phyloP scores from a whole-genome alignment of 2,797 vertebrate genomes.

The Meriones psammophilus region DNA sequence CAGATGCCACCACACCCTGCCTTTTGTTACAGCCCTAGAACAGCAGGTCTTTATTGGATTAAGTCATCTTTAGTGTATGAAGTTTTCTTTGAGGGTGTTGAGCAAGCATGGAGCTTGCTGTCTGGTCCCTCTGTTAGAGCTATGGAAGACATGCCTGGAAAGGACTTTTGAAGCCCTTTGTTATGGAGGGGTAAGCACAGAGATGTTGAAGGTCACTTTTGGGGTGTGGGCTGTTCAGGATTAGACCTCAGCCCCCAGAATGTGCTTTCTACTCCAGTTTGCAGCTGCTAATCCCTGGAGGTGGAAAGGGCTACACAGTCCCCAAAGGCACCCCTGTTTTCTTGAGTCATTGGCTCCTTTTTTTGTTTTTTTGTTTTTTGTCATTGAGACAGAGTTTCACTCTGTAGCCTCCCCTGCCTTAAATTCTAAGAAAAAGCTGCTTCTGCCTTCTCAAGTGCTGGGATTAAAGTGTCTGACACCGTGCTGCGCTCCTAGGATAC shows the following conservation, averaged over 20 bases:
- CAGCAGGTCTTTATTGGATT: slow-evolving; percentile 14
- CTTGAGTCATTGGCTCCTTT: neutral
- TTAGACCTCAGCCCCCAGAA: slow-evolving; percentile 36
- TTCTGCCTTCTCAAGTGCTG: neutral
- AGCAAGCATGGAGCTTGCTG: neutral
- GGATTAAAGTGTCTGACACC: neutral
- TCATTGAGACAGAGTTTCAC: neutral
- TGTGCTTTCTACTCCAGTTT: neutral
- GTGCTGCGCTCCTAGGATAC: neutral
- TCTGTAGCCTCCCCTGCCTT: neutral
- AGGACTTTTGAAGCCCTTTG: slow-evolving; percentile 25
- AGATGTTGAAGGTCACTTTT: slow-evolving; percentile 47
- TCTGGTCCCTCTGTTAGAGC: neutral
- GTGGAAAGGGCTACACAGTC: neutral
- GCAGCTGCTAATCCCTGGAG: neutral
- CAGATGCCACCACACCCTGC: neutral
- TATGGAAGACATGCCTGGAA: neutral
- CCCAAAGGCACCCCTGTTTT: neutral
- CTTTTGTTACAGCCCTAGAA: slow-evolving; percentile 13
- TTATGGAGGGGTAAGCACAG: neutral
- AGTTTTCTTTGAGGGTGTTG: neutral
- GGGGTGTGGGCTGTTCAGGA: neutral
- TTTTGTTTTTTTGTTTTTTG: neutral
- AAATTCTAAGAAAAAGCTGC: neutral
- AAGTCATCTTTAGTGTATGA: slow-evolving; percentile 35